Evolutionary conservation across 2,797 vertebrate species (phyloP).

Genomic region (Carduelis carduelis): DNA sequence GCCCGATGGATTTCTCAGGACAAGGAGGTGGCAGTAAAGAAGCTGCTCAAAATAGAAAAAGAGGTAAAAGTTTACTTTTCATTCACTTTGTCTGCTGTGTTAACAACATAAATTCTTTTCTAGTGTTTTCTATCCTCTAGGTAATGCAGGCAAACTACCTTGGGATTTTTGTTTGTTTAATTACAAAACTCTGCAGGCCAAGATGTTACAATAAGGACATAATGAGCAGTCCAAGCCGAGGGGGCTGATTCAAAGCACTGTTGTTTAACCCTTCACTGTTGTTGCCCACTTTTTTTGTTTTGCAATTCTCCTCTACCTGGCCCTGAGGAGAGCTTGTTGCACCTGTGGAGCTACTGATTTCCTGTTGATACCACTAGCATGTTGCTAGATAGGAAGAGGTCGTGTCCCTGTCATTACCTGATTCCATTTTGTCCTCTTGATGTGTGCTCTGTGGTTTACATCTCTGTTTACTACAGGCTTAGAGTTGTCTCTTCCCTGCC

Average conservation of each 20-base stretch:
- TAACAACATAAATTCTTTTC: not conserved
- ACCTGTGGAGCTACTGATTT: not conserved
- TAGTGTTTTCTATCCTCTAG: not conserved
- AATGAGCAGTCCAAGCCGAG: not conserved
- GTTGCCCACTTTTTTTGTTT: not conserved
- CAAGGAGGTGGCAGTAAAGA: conserved; percentile 99
- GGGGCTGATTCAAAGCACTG: not conserved
- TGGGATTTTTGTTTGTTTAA: not conserved
- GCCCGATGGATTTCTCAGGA: conserved; percentile 96
- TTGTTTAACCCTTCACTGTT: not conserved
- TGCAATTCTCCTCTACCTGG: not conserved
- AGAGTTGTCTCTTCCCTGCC: not conserved
- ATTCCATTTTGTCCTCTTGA: not conserved
- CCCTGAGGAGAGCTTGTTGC: not conserved
- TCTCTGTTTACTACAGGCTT: not conserved
- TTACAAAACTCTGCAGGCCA: conserved; percentile 16
- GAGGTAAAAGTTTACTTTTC: conserved; percentile 82
- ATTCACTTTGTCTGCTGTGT: not conserved
- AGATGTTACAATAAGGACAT: not conserved
- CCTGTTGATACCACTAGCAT: not conserved
- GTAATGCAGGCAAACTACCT: not conserved
- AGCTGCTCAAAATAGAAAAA: conserved; percentile 98
- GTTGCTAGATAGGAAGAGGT: conserved; percentile 20
- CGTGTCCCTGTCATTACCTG: not conserved
- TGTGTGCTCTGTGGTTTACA: not conserved